phyloP scores from a whole-genome alignment of 2,888 invertebrate genomes.

The Caenorhabditis sp. region DNA sequence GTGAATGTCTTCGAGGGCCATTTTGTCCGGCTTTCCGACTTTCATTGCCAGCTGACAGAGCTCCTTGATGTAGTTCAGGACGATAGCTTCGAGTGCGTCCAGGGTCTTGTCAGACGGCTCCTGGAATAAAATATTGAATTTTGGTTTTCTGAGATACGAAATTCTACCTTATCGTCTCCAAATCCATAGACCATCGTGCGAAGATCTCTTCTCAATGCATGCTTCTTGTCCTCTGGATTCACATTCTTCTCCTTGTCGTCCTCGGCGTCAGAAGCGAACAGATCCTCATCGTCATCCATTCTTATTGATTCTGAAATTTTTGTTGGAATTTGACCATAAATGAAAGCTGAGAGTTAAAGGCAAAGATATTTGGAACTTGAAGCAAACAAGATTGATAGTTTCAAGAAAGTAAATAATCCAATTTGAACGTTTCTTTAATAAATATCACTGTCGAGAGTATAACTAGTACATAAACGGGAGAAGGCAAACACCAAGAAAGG shows the following conservation, averaged over 20 bases:
- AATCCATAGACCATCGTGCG: conserved; percentile 99
- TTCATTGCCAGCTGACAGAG: conserved; percentile 63
- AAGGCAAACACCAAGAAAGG: conserved; percentile 38
- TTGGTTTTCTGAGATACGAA: not conserved
- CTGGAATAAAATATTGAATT: conserved; percentile 51
- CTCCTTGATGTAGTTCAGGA: conserved; percentile 90
- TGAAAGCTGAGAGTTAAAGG: not conserved
- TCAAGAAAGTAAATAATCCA: not conserved
- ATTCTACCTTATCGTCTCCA: conserved; percentile 94
- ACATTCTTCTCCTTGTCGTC: conserved; percentile 68
- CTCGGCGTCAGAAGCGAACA: conserved; percentile 73
- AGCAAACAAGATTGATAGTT: conserved; percentile 5
- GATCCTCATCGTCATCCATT: conserved; percentile 76
- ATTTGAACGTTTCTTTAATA: conserved; percentile 11
- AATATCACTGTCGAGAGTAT: conserved; percentile 35
- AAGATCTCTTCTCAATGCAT: conserved; percentile 87
- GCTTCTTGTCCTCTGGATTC: conserved; percentile 72
- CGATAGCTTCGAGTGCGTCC: conserved; percentile 96
- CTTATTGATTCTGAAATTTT: conserved; percentile 10
- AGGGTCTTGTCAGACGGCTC: conserved; percentile 97
- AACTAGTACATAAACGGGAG: conserved; percentile 51
- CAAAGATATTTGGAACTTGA: conserved; percentile 17
- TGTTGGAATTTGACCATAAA: not conserved
- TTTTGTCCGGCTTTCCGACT: conserved; percentile 90
- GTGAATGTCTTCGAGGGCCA: conserved; percentile 96